These are phyloP conservation scores for Buphagus erythrorhynchus DNA, from an alignment of 2,797 vertebrate species.

Conservation along the genomic window DNA sequence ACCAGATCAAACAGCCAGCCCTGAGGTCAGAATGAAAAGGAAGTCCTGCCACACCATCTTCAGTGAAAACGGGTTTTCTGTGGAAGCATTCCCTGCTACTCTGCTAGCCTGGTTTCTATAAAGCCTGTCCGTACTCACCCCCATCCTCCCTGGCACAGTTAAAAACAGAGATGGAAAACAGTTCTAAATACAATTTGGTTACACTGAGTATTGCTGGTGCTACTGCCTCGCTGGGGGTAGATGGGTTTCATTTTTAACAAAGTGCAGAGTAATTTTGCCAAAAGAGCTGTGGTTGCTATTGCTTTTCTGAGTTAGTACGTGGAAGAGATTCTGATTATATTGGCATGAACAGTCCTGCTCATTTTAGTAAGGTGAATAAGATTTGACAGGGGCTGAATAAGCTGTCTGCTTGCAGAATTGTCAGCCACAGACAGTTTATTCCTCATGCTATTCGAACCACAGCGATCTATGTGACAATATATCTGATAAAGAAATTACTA, in stretches of 20 bases:
- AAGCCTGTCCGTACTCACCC: neutral
- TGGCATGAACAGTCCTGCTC: neutral
- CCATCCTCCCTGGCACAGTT: neutral
- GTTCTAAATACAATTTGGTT: neutral
- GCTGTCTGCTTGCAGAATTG: neutral
- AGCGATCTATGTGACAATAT: neutral
- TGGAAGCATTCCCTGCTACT: neutral
- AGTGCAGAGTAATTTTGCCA: neutral
- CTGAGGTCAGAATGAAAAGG: neutral
- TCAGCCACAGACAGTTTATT: slow-evolving; percentile 1
- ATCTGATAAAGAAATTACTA: slow-evolving; percentile 48
- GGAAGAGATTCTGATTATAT: neutral
- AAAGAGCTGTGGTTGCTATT: neutral
- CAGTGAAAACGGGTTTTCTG: neutral
- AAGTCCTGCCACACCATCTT: neutral
- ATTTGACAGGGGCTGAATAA: neutral
- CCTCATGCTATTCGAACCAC: neutral
- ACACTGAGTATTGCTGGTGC: neutral
- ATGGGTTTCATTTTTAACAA: neutral
- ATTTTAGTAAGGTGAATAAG: neutral
- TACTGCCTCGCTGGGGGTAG: fast-evolving
- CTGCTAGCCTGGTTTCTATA: neutral
- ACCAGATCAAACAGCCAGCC: neutral
- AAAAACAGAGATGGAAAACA: neutral
- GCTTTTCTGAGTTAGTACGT: neutral